Evolutionary conservation across 2,113 vertebrate genomes (phyloP).

Genomic region (Pygoscelis adeliae): DNA sequence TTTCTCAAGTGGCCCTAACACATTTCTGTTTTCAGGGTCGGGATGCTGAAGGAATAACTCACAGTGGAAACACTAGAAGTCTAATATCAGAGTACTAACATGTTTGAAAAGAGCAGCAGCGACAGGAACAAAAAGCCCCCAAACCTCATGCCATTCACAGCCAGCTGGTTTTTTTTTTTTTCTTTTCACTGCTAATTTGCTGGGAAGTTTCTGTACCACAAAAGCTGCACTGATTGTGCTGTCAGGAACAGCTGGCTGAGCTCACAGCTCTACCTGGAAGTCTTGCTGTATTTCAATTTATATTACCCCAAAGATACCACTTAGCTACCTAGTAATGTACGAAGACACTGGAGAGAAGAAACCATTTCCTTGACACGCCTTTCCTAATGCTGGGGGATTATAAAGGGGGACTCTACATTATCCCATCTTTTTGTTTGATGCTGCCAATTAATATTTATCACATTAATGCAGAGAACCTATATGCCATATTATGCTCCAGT

Average conservation of each 20-base stretch:
- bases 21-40: fast-evolving
- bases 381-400: background rate
- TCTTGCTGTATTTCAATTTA: background rate
- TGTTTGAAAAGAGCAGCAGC: background rate
- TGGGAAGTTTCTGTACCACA: background rate
- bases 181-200: background rate
- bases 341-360: background rate
- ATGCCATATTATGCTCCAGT: background rate
- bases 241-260: background rate
- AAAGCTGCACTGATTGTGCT: background rate
- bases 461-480: background rate
- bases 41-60: background rate
- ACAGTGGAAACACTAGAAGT: background rate
- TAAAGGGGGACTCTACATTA: background rate
- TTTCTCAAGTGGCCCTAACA: background rate
- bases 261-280: background rate
- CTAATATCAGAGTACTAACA: background rate
- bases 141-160: fast-evolving
- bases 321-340: background rate
- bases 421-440: background rate
- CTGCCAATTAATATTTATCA: background rate
- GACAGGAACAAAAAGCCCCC: background rate
- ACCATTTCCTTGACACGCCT: background rate
- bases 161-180: background rate
- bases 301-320: background rate